Base-by-base conservation (phyloP, 1,140 invertebrate species). In the Drosophila simulans region DNA sequence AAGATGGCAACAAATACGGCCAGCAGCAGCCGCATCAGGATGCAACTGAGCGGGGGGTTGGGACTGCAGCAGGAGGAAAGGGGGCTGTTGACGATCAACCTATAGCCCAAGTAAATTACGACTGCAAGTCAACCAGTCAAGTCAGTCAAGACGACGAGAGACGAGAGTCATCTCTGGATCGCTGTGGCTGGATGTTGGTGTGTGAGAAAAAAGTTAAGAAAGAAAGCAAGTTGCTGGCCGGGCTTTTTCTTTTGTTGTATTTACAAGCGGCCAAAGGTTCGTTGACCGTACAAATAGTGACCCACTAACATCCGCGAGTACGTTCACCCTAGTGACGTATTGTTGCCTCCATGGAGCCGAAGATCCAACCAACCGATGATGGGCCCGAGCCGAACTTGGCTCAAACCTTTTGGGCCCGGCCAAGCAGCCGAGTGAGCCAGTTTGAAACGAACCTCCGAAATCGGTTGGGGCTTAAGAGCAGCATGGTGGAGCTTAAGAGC, bases 281-380 rank as follows among this genome's bases (percentile, higher is more conserved):
- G 89, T 84, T 91, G 91, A 92, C 91, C 91, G 91, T 91, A 92
- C 91, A 90, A 92, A 92, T 91, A 92, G 91, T 92, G 91, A 92
- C 91, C 91, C 91, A 92, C 91, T 92, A 92, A 92, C 91, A 92
- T 92, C 91, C 89, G 91, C 91, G 90, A 92, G 91, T 92, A 82
- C 91, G 82, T 91, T 92, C 91, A 92, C 91, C 91, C 86, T 90
- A 77, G 88, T 92, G 91, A 92, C 91, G 91, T 92, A 92, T 92
- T 91, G 81, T 92, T 91, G 81, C 88, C 81, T 71, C 79, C 77
- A 80, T 73, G 79, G 86, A 51, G 48, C 54, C 45, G 65, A 75
- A 40, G 59, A 45, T 43, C 78, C 51, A 48, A 46, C 64, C 63
- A 64, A 66, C 37, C 60, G 58, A 68, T 31, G 49, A 39, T 39